phyloP scores from a whole-genome alignment of 2,797 vertebrate genomes.

The Alca torda region DNA sequence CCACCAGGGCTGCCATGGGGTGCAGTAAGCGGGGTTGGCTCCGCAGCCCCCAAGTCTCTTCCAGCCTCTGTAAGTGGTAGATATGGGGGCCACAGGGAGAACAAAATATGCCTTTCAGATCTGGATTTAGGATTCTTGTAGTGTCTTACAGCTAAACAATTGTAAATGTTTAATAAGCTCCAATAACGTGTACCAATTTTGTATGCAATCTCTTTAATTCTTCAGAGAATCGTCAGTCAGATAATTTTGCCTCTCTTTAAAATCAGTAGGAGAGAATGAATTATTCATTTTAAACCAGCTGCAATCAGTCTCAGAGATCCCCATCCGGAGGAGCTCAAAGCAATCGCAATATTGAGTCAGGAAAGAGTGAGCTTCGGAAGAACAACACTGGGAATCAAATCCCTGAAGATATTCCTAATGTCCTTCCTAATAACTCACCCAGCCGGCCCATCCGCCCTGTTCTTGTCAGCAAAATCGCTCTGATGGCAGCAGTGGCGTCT shows the following conservation, averaged over 20 bases:
- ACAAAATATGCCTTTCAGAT: background rate
- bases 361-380: background rate
- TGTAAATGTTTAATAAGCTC: constrained; percentile 43
- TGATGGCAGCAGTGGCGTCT: background rate
- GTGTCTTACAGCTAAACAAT: background rate
- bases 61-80: background rate
- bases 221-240: constrained; percentile 12
- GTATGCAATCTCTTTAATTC: constrained; percentile 20
- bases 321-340: background rate
- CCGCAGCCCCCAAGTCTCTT: fast-evolving
- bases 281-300: constrained; percentile 40
- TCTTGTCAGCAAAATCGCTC: fast-evolving
- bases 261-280: constrained; percentile 36
- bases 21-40: background rate
- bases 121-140: background rate
- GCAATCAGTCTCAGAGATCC: constrained; percentile 1
- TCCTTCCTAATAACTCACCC: background rate
- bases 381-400: background rate
- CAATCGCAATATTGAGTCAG: background rate
- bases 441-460: too few species aligned
- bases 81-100: background rate
- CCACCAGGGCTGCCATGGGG: background rate
- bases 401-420: background rate
- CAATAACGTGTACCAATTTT: background rate
- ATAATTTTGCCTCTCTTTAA: constrained; percentile 20